A percentile compares a stretch with the other conserved stretches of the same genome.
phyloP scores from a whole-genome alignment of 2,113 vertebrate genomes.

The Aptenodytes patagonicus region DNA sequence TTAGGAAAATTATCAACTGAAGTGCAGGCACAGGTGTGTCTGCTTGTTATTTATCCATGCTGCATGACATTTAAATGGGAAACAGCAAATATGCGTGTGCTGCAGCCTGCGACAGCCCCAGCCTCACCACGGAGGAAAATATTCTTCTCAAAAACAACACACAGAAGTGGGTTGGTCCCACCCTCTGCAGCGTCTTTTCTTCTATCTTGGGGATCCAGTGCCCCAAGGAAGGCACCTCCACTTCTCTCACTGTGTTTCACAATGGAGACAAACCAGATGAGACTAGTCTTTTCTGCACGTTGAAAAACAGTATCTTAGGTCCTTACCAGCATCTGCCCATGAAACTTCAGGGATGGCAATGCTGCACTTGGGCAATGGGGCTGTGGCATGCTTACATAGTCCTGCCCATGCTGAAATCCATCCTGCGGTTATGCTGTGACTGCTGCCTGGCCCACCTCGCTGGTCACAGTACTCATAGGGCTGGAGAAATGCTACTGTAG shows the following conservation, averaged over 20 bases:
- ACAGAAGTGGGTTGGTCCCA: not conserved
- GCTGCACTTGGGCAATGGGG: not conserved
- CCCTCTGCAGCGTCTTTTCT: not conserved
- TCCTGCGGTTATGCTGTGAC: rapidly evolving
- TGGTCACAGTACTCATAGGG: not conserved
- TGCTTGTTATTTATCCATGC: constrained; percentile 16
- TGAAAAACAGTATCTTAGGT: not conserved
- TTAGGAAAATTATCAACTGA: constrained; percentile 23
- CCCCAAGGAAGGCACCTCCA: not conserved
- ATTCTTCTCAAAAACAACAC: not conserved
- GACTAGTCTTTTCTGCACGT: not conserved
- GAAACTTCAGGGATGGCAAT: not conserved
- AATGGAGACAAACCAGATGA: not conserved
- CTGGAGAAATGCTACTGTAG: not conserved
- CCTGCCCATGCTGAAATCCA: not conserved
- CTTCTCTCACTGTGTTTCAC: not conserved
- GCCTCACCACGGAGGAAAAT: not conserved
- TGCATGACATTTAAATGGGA: not conserved
- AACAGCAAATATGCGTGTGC: not conserved
- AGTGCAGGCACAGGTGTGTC: not conserved
- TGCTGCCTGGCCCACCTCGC: rapidly evolving
- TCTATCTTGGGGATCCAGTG: not conserved
- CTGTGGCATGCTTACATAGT: not conserved
- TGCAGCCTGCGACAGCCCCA: not conserved
- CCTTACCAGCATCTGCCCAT: not conserved